A percentile compares a stretch with the other conserved stretches of the same genome.
Evolutionary conservation across 2,888 invertebrate species (phyloP).

Genomic region (Drosophila anomelani): DNA sequence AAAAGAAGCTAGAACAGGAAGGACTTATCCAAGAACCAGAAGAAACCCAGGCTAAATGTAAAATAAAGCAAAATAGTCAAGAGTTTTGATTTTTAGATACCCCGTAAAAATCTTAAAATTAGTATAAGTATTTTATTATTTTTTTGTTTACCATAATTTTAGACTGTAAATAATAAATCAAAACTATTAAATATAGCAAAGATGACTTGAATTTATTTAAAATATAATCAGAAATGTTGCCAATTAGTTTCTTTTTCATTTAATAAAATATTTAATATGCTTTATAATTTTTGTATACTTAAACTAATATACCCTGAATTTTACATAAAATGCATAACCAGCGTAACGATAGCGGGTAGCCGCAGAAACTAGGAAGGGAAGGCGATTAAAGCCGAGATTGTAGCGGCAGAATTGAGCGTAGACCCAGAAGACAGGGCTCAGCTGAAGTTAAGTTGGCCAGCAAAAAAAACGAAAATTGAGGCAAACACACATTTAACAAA

Average conservation of each 20-base stretch:
- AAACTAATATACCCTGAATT: not conserved
- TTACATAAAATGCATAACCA: not conserved
- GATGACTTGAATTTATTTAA: not conserved
- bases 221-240: not conserved
- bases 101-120: not conserved
- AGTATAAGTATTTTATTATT: not conserved
- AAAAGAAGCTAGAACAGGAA: conserved; percentile 24
- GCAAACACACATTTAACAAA: not conserved
- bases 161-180: not conserved
- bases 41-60: conserved; percentile 32
- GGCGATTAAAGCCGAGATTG: conserved; percentile 19
- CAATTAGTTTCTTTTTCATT: not conserved
- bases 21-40: conserved; percentile 12
- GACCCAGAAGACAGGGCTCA: conserved; percentile 21
- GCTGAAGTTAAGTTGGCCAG: conserved; percentile 12
- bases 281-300: not conserved
- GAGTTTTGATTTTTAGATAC: not conserved
- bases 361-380: not conserved
- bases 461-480: not conserved
- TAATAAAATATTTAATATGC: not conserved
- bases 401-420: not conserved
- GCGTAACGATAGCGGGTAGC: not conserved
- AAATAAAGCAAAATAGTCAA: conserved; percentile 45
- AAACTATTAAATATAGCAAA: too few relatives aligned
- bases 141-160: not conserved